Evolutionary conservation across 2,888 invertebrate species (phyloP), one percentile per base, ranked within the genome.

Genomic region (Eupithecia abbreviata): DNA sequence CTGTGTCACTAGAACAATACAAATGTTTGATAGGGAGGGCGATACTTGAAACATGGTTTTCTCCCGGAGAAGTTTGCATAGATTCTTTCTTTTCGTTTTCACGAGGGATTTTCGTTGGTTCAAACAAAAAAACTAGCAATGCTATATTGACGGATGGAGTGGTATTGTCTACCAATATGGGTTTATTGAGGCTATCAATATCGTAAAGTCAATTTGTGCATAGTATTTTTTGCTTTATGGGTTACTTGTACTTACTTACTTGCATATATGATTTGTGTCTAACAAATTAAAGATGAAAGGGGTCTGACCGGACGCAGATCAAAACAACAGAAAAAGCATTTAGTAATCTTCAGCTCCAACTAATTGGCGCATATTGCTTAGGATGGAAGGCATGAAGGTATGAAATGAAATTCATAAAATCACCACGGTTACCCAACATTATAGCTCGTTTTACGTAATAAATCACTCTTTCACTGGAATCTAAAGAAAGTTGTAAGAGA

Each of bases 1-100:
- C 87, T 85, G 89, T 91, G 93, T 91, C 89, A 93, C 85, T 90
- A 81, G 91, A 86, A 89, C 92, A 89, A 88, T 89, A 77, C 79
- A 73, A 80, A 58, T 69, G 80, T 81, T 82, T 82, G 80, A 73
- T 69, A 69, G 18, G 47, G 47, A 69, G 67, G 42, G 66, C 66
- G 74, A 74, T 74, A 78, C 72, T 69, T 72, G 3, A 10, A 62
- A 74, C 18, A 80, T 78, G 73, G 75, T 80, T 79, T 79, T 80
- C 81, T 78, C 73, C 76, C 51, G 10, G 62, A 62, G 62, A 62
- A 4, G 30, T 62, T 30, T 62, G 30, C 18, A 18, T 30, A 9
- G 9, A 62, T 58, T n/a, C n/a, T n/a, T n/a, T n/a, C n/a, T n/a
- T n/a, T n/a, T n/a, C n/a, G n/a, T n/a, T n/a, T n/a, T 58, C 58